Percentiles rank a stretch among this genome's conserved stretches.
Evolutionary conservation across 1,140 invertebrate genomes (phyloP).

Genomic region (Aphelenchoides besseyi): DNA sequence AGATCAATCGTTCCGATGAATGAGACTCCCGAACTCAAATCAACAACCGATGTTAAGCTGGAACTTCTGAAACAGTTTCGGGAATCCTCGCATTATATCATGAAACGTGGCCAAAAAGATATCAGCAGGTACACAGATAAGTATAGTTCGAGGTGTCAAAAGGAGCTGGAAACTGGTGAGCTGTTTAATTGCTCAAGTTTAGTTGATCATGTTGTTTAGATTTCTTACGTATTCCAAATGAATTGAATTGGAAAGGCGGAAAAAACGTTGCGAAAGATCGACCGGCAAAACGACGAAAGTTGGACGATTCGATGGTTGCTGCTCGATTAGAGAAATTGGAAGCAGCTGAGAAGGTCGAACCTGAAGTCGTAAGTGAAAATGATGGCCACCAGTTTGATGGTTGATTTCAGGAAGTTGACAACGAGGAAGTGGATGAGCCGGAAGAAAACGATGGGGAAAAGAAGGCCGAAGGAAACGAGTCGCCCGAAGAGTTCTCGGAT

Average conservation of each 20-base stretch:
- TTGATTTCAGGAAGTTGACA: background rate
- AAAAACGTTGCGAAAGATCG: background rate
- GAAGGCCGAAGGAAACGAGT: conserved; percentile 15
- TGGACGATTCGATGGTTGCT: conserved; percentile 57
- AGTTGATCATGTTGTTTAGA: background rate
- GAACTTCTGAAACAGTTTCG: conserved; percentile 20
- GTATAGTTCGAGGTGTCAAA: conserved; percentile 11
- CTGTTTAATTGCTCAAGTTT: background rate
- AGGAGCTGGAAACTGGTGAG: conserved; percentile 25
- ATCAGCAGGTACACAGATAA: conserved; percentile 22
- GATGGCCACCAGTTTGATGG: too few species aligned
- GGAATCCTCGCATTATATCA: background rate
- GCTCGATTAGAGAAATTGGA: conserved; percentile 63
- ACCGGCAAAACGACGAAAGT: background rate
- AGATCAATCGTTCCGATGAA: conserved; percentile 14
- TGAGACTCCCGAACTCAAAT: conserved; percentile 24
- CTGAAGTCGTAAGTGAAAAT: conserved; percentile 13
- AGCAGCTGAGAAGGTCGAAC: conserved; percentile 58
- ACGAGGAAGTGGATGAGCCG: conserved; percentile 22
- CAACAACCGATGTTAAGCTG: conserved; percentile 26
- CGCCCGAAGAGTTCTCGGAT: conserved; percentile 32
- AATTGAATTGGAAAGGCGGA: conserved; percentile 21
- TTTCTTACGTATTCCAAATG: conserved; percentile 21
- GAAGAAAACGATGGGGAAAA: conserved; percentile 36
- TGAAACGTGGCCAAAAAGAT: conserved; percentile 32